A percentile compares a stretch with the other conserved stretches of the same genome.
These are phyloP conservation scores for Malurus splendens DNA, from an alignment of 2,797 vertebrate species.

Conservation along the genomic window DNA sequence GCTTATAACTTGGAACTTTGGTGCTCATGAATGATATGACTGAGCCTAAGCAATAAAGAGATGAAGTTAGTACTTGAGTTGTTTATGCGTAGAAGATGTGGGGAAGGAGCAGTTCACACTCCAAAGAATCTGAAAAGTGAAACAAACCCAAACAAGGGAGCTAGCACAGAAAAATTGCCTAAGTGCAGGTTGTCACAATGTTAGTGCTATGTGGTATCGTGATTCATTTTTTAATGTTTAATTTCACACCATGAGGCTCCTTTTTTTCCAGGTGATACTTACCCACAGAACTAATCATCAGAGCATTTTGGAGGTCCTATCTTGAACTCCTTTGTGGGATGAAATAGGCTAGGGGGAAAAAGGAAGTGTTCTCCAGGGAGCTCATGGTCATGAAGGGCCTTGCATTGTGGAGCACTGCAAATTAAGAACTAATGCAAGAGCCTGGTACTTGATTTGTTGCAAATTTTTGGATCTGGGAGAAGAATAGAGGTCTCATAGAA, in stretches of 20 bases:
- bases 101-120: neutral
- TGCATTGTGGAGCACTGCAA: neutral
- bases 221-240: neutral
- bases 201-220: neutral
- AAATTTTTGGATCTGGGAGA: neutral
- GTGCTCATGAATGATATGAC: neutral
- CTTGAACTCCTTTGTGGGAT: neutral
- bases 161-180: neutral
- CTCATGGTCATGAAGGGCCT: accelerated
- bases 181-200: neutral
- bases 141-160: neutral
- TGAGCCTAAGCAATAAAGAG: neutral
- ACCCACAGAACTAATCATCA: neutral
- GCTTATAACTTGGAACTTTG: neutral
- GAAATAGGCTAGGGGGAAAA: neutral
- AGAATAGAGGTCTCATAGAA: neutral
- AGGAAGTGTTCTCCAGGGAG: accelerated
- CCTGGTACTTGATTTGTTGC: neutral
- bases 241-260: accelerated
- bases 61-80: neutral
- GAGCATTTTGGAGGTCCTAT: neutral
- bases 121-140: neutral
- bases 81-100: neutral
- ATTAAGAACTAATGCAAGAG: neutral
- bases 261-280: neutral